Evolutionary conservation across 2,888 invertebrate genomes (phyloP).

Genomic region (Therioaphis trifolii): DNA sequence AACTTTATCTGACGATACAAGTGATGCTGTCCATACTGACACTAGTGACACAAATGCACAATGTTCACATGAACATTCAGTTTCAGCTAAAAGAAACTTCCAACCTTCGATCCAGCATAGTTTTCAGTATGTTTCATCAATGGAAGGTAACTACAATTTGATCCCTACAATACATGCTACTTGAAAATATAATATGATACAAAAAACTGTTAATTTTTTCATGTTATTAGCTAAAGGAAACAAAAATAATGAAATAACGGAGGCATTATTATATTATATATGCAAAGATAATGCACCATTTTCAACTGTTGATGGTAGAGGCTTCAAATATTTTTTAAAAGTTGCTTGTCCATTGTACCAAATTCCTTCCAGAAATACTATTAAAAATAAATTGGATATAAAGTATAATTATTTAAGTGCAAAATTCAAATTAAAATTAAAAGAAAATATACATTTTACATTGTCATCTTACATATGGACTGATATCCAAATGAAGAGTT

Average conservation of each 20-base stretch:
- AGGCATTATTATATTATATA: background rate
- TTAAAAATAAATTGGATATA: background rate
- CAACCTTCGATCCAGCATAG: too few relatives aligned
- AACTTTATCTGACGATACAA: too few relatives aligned
- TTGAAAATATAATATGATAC: too few relatives aligned
- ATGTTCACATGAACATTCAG: too few relatives aligned
- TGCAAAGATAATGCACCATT: background rate
- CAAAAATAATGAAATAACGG: background rate
- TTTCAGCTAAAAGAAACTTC: too few relatives aligned
- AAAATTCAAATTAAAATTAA: background rate
- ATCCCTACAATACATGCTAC: too few relatives aligned
- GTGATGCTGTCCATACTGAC: too few relatives aligned
- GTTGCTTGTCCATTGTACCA: background rate
- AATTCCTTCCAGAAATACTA: background rate
- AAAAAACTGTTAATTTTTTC: too few relatives aligned
- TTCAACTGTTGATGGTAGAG: background rate
- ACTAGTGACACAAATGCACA: too few relatives aligned
- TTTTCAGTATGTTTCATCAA: too few relatives aligned
- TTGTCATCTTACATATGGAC: background rate
- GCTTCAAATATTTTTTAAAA: conserved; percentile 1
- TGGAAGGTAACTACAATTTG: too few relatives aligned
- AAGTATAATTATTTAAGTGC: background rate
- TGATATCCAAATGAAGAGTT: background rate
- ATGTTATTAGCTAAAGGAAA: background rate
- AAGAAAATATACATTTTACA: too few relatives aligned